Evolutionary conservation across 2,888 invertebrate species (phyloP), one percentile per base, ranked within the genome.

Genomic region (Hylaea fasciaria): DNA sequence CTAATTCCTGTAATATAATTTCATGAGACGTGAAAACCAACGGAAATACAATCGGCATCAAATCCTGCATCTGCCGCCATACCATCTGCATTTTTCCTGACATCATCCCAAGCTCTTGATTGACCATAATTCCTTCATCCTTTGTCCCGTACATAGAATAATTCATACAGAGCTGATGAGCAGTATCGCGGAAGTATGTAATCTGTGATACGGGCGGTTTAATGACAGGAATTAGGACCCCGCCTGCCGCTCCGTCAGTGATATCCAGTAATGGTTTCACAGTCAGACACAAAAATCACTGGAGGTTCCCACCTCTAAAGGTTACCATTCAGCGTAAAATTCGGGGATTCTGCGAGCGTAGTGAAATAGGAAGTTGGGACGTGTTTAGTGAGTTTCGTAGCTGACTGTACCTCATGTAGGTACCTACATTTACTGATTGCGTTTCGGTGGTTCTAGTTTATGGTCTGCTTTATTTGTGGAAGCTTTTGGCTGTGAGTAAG

Each of bases 121-220:
- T 62, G 52, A 32, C 17, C 48, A 52, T 63, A 66, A 69, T 66
- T 65, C 59, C 54, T 63, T 53, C 64, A 65, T 70, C 69, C 69
- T 70, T 64, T 69, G 65, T 66, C 56, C 59, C 46, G 48, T 61
- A 65, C 62, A 59, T 51, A 61, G 61, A 65, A 66, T 67, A 68
- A 69, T 68, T 70, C 66, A 68, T 66, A 55, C 52, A 58, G 60
- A 52, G 47, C 64, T 70, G 65, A 71, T 69, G 69, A 70, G 65
- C 64, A 63, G 75, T 73, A 76, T 71, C 76, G 72, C 85, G 89
- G 89, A 88, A 83, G 86, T 82, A 62, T 71, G 82, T 86, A 86
- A 89, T 89, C 86, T 83, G 78, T 79, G 84, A 90, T 89, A 90
- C 86, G 87, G 90, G 86, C 77, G 74, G 73, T 76, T 79, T 83